These are phyloP conservation scores for Melanotaenia parkinsoni DNA, from an alignment of 2,797 vertebrate species.

Conservation along the genomic window DNA sequence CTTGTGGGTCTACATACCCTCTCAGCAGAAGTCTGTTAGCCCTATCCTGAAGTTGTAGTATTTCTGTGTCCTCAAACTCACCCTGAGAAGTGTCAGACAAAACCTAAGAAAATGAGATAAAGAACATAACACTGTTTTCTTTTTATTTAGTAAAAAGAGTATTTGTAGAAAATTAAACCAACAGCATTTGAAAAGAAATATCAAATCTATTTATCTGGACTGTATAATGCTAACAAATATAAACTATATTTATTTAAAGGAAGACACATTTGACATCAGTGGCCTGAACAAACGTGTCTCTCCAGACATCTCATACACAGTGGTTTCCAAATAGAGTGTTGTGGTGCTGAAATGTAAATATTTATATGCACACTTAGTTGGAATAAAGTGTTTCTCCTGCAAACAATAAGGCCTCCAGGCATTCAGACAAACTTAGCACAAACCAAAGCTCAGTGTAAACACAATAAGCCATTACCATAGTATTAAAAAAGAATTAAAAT, in stretches of 20 bases:
- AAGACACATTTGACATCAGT: constrained; percentile 1
- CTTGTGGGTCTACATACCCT: constrained; percentile 72
- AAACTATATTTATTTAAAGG: not conserved
- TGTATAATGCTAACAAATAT: not conserved
- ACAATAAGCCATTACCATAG: constrained; percentile 1
- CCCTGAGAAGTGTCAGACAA: constrained; percentile 73
- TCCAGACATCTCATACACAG: constrained; percentile 36
- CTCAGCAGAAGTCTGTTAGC: constrained; percentile 82
- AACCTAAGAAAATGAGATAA: constrained; percentile 42
- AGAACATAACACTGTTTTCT: not conserved
- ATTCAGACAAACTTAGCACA: constrained; percentile 19
- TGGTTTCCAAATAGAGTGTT: constrained; percentile 39
- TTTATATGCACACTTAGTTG: constrained; percentile 39
- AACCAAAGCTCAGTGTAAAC: constrained; percentile 15
- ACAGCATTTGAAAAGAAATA: not conserved
- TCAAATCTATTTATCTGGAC: not conserved
- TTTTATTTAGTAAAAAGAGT: too few relatives aligned
- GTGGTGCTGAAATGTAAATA: constrained; percentile 58
- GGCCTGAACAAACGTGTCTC: constrained; percentile 20
- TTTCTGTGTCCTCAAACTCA: constrained; percentile 82
- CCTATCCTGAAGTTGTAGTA: constrained; percentile 84
- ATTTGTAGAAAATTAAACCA: too few relatives aligned
- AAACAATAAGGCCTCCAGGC: not conserved
- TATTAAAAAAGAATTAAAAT: not conserved
- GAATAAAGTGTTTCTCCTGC: constrained; percentile 25